Evolutionary conservation across 2,797 vertebrate species (phyloP), one percentile per base, ranked within the genome.

Genomic region (Cacajao melanocephalus): DNA sequence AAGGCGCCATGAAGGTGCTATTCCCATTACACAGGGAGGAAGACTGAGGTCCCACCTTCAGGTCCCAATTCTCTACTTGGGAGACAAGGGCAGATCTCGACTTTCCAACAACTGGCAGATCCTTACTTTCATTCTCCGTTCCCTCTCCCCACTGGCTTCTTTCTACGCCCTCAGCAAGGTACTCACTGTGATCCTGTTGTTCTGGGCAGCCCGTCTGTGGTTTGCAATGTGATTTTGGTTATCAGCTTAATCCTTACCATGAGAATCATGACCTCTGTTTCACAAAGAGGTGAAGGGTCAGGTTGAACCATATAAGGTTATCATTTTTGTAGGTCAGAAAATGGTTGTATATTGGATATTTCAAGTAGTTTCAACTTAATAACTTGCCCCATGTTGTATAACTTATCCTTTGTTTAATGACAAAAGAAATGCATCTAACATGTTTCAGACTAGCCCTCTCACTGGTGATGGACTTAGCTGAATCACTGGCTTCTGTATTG

Each of bases 121-220:
- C 52, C 46, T 76, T 14, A 1, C 19, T 58, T 64, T 12, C 61
- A 15, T 36, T 48, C 75, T 75, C 67, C 19, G 26, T 41, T 15
- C 36, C 24, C 4, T 4, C 1, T 5, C 17, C 19, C 39, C 57
- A 44, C 2, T 9, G 7, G 33, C 48, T 78, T 33, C 20, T 55
- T 50, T 72, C 90, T 72, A 6, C 17, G 61, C 22, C 0, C 0
- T 33, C 0, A 33, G 19, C 26, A 33, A 52, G 67, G 44, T 33
- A 8, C 1, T 48, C 30, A 7, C 13, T 61, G 12, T 20, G 4
- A 1, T 12, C 72, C 76, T 15, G 8, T 22, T 44, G 26, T 50
- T 70, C 36, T 0, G 4, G 57, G 52, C 6, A 20, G 39, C 64
- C 76, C 0, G 0, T 14, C 17, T 20, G 28, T 0, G 46, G 19